phyloP scores from a whole-genome alignment of 2,113 vertebrate genomes.

The Gallinago jamesoni region DNA sequence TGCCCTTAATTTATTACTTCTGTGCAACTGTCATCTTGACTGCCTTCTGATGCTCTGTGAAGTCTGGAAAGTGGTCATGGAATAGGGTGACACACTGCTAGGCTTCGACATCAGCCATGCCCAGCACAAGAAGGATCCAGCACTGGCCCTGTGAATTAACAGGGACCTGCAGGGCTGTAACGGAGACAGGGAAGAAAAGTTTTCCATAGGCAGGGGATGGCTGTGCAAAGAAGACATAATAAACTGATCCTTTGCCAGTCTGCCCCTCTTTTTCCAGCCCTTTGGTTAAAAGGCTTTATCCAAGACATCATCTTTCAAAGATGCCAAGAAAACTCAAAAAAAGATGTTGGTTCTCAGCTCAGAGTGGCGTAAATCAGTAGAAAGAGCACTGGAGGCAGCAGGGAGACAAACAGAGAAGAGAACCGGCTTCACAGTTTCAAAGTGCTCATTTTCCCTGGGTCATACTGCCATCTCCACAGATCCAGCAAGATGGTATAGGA shows the following conservation, averaged over 20 bases:
- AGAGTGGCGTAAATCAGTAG: neutral
- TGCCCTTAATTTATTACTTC: neutral
- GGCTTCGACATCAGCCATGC: neutral
- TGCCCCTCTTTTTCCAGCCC: neutral
- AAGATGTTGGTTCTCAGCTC: neutral
- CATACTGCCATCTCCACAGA: neutral
- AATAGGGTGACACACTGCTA: neutral
- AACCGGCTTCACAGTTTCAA: neutral
- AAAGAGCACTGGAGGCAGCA: neutral
- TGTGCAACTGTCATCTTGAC: neutral
- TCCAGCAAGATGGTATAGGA: neutral
- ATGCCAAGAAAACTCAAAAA: neutral
- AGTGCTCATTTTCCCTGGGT: neutral
- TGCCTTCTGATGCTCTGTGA: neutral
- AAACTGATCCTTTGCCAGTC: neutral
- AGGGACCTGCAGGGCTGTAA: neutral
- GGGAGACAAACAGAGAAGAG: neutral
- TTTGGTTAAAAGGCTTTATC: neutral
- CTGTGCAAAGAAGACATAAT: neutral
- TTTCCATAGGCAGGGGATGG: neutral
- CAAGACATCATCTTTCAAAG: neutral
- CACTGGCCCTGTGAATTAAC: accelerated
- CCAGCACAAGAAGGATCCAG: neutral
- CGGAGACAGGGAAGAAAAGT: neutral
- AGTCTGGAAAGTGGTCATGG: neutral